Evolutionary conservation across 2,888 invertebrate genomes (phyloP), one percentile per base, ranked within the genome.

Genomic region (Barypeithes pellucidus): DNA sequence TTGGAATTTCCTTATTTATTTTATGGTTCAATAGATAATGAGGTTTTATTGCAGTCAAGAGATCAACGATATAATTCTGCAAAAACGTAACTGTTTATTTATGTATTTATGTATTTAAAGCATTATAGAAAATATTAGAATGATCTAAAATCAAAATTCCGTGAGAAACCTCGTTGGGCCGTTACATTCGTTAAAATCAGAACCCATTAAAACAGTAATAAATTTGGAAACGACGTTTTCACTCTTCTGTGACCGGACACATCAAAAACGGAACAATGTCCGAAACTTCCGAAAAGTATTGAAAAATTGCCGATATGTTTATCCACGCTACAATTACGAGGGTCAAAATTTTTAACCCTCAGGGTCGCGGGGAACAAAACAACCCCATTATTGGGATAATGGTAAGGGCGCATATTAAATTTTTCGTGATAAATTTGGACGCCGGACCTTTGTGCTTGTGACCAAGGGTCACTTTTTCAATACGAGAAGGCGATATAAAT

Each of bases 231-330:
- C 62, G 67, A 60, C 65, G 43, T 59, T 63, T 57, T 70, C 57
- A 73, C 73, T 57, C 66, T 65, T 71, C 71, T 60, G 16, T 14
- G 22, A 57, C n/a, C 20, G 16, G 1, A 18, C 47, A 39, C 36
- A 62, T 63, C 68, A 60, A 63, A 71, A 70, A 62, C 70, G 24
- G 67, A 67, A 71, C 74, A 75, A 72, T 65, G 59, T 63, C 43
- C n/a, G 29, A 43, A 67, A 61, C 59, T 65, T 59, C 65, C 74
- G 66, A 73, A 77, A 77, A 76, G 81, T 80, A 81, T 80, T 85
- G 85, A 86, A 85, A 85, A 85, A 85, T 85, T 85, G 82, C 79
- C 81, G 84, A 84, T 83, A 72, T 86, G 84, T 85, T 85, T 85
- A 85, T 86, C 82, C 79, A 84, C 82, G 84, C 80, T 84, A 85